Evolutionary conservation across 37 sponge, comb jelly and placozoan genomes (phyloP).

Genomic region (Sycon ciliatum): DNA sequence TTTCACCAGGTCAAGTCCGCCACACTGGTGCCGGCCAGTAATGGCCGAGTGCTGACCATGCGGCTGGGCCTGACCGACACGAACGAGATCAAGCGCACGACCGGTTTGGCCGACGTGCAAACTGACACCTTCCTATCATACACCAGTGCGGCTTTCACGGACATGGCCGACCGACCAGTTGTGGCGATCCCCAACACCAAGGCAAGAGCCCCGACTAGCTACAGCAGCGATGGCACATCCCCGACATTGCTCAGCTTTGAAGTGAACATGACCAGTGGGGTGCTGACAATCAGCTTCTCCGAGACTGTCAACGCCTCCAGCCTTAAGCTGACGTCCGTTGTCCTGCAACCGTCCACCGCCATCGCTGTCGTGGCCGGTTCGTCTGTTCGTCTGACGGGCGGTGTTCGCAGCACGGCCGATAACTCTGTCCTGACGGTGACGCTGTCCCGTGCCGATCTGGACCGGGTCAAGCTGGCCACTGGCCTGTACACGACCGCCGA

Average conservation of each 20-base stretch:
- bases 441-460: neutral
- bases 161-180: neutral
- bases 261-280: neutral
- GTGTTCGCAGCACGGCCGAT: neutral
- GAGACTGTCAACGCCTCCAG: neutral
- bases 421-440: neutral
- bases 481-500: neutral
- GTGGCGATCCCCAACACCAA: neutral
- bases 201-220: neutral
- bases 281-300: neutral
- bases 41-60: neutral
- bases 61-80: neutral
- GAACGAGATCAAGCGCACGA: neutral
- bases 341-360: neutral
- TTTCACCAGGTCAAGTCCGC: neutral
- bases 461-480: neutral
- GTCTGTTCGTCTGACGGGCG: neutral
- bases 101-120: neutral
- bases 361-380: neutral
- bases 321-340: neutral
- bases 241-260: constrained; percentile 10
- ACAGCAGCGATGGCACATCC: constrained; percentile 1
- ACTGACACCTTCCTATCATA: neutral
- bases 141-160: neutral
- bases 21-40: neutral